Conservation (phyloP, 2,113 vertebrate species). For the Arothron firmamentum region DNA sequence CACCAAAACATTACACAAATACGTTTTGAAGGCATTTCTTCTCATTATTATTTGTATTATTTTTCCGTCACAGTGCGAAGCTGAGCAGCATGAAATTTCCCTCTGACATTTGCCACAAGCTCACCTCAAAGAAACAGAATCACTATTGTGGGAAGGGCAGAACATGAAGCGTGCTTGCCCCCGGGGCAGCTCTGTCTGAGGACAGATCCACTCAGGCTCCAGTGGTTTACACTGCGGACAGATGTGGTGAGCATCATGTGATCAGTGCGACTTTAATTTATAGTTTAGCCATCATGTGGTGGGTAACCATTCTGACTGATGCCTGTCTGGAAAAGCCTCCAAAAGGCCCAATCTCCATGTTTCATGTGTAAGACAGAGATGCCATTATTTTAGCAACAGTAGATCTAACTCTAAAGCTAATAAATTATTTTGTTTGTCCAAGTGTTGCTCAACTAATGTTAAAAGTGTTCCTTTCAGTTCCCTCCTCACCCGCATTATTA, state of each 20-base stretch:
- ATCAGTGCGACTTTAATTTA: slow-evolving; percentile 57
- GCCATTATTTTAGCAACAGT: too few relatives aligned
- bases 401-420: too few relatives aligned
- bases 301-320: slow-evolving; percentile 29
- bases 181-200: slow-evolving; percentile 48
- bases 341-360: too few relatives aligned
- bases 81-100: slow-evolving; percentile 2
- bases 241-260: slow-evolving; percentile 52
- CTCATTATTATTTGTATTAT: background rate
- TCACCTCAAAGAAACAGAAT: slow-evolving; percentile 50
- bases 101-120: slow-evolving; percentile 33
- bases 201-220: slow-evolving; percentile 57
- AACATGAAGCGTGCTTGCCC: slow-evolving; percentile 48
- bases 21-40: background rate
- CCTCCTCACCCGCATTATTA: background rate
- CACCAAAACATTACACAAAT: background rate
- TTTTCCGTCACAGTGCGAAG: slow-evolving; percentile 8
- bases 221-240: slow-evolving; percentile 55
- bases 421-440: background rate
- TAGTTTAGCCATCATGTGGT: slow-evolving; percentile 48
- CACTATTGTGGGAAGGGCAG: slow-evolving; percentile 46
- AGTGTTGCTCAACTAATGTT: too few relatives aligned
- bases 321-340: slow-evolving; percentile 29
- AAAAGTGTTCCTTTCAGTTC: too few relatives aligned
- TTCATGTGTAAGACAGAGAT: too few relatives aligned